Base-by-base conservation (phyloP, 1,140 invertebrate genomes). In the Amphibalanus amphitrite region DNA sequence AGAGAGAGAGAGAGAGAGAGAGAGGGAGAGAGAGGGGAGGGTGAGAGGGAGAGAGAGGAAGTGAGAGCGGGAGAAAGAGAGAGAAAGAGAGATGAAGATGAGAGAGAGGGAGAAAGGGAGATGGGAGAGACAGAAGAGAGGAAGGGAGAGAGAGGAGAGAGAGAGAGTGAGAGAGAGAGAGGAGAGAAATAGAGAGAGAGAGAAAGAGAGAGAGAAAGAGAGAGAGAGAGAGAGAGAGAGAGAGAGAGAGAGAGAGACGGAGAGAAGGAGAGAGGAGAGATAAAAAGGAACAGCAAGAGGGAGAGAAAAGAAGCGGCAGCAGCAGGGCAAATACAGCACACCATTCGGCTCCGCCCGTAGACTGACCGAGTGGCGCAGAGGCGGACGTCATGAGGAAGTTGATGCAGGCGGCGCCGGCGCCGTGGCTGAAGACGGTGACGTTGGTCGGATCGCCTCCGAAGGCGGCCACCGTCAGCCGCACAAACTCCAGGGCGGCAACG, bases 401-500 rank as follows among this genome's bases (percentile, higher is more conserved):
- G 71, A 94, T 90, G 77, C 91, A 93, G 33, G 92, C 91, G 0
- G 95, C 93, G 0, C 95, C 95, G 0, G 92, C 94, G 69, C 91
- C 92, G 78, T 98, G 94, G 0, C 95, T 95, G 82, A 97, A 88
- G 17, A 98, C 78, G 0, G 96, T 98, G 6, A 98, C 89, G 0
- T 83, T 85, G n/a, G 82, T 76, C 0, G 89, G 86, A 82, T 97
- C 90, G 0, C 96, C 96, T 23, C 93, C 92, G 77, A 98, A 87
- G 76, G 88, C 86, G 33, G 83, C 85, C 73, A 91, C 88, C 82
- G 95, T 90, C 78, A 93, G 87, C 77, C 79, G 71, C 77, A 78
- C 10, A 75, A 75, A 77, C 64, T 77, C 75, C 23, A 77, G 74
- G 30, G 78, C 79, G 25, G 79, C 79, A 26, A 80, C 78, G 73